Base-by-base conservation (phyloP, 2,797 vertebrate genomes). In the Pteronotus mesoamericanus region DNA sequence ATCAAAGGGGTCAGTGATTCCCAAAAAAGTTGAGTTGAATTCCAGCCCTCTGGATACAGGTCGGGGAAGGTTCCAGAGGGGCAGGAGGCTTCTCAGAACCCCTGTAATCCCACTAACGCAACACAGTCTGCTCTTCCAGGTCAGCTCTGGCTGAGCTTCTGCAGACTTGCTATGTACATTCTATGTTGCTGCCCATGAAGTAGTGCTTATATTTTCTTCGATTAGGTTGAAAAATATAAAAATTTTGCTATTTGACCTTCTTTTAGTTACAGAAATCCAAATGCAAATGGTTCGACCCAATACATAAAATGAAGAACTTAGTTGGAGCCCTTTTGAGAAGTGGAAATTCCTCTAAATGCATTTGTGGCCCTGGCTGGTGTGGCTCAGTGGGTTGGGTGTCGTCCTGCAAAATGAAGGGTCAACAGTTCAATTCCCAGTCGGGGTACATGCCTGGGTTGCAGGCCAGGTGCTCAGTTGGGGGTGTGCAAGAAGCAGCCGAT, bases 281-380 rank as follows among this genome's bases (percentile, higher is more conserved):
- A 75, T 80, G 24, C 48, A 69, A 55, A 44, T 59, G 6, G 16
- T 77, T 77, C 48, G 59, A 68, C 15, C 24, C 26, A 72, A 51
- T 39, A 44, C 19, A 72, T 71, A 77, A 97, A 94, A 46, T 9
- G 42, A 91, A 79, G 32, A 48, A 91, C 22, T 88, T 83, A 93
- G 22, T 51, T 14, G 24, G 57, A 90, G 12, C 24, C 12, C 12
- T 46, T 92, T 92, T 21, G 68, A 83, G 34, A 77, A 77, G 53
- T 57, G 21, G 46, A 71, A 90, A 57, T 78, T 86, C 34, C 44
- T 77, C 71, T 90, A 69, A 77, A 51, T 21, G 16, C 9, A 74
- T 32, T 48, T 48, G 32, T 18, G 15, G 61, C 32, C 14, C 61
- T n/a, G 61, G 64, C 61, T n/a, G 61, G 61, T 32, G 14, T 8